phyloP scores from a whole-genome alignment of 2,797 vertebrate genomes.

The Tamandua tetradactyla region DNA sequence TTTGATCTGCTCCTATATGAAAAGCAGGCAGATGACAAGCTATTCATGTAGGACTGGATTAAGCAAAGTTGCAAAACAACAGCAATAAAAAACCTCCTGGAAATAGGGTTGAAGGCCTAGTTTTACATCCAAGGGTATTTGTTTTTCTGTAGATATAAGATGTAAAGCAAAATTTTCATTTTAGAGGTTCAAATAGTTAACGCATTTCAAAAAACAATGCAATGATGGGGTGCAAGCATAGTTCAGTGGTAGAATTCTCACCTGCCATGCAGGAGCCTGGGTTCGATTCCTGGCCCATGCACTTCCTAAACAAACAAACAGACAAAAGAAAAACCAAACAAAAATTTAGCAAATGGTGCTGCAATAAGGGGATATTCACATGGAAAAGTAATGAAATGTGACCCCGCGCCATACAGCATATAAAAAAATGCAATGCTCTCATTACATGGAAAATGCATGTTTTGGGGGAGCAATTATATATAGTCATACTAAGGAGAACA shows the following conservation, averaged over 20 bases:
- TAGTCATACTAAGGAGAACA: not conserved
- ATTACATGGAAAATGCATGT: not conserved
- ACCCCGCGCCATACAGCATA: too few species aligned
- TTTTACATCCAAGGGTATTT: not conserved
- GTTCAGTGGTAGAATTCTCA: constrained; percentile 78
- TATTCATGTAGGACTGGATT: not conserved
- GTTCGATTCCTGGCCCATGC: too few species aligned
- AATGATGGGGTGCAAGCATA: too few species aligned
- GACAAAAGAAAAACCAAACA: too few species aligned
- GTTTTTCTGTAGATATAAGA: not conserved
- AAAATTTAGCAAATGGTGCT: too few species aligned
- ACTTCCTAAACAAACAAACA: too few species aligned
- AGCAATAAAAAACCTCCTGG: not conserved
- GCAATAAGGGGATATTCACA: too few species aligned
- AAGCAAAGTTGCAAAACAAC: not conserved
- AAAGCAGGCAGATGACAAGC: not conserved
- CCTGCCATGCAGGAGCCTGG: constrained; percentile 74
- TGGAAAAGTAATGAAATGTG: too few species aligned
- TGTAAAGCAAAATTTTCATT: not conserved
- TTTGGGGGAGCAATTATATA: not conserved
- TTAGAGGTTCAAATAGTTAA: not conserved
- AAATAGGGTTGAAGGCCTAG: not conserved
- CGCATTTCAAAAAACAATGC: not conserved
- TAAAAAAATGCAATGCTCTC: too few species aligned
- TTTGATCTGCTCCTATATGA: not conserved